Base-by-base conservation (phyloP, 2,113 vertebrate species). In the Holacanthus passer region DNA sequence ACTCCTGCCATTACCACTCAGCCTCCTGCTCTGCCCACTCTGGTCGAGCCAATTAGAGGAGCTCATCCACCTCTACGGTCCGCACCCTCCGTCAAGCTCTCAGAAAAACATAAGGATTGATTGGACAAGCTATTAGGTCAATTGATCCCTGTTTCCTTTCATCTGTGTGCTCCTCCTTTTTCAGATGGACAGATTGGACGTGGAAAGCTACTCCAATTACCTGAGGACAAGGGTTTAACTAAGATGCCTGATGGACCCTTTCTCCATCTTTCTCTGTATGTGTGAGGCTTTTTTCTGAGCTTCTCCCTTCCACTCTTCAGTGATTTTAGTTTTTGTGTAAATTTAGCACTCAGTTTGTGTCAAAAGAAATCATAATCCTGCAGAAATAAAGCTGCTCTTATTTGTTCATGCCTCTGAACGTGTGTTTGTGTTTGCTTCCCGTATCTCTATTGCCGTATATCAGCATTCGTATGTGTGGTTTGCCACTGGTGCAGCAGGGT, bases 61-160 rank as follows among this genome's bases (percentile, higher is more conserved):
- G 47, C 77, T 89, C 68, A 72, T 87, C 70, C 59, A 5, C 53
- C 62, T 72, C 82, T 77, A 77, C 1, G 5, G 27, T 45, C 70
- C 29, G 39, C 59, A 41, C 59, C 74, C 72, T 50, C 39, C 27
- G 75, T 86, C 90, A 82, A 81, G 82, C 80, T 84, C 86, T 91
- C 87, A 87, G 82, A 87, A 90, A 92, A 88, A 89, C 86, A 91
- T 88, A 91, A 79, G 83, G 89, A 92, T 87, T 92, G 92, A 92
- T 89, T 82, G 85, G 86, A 83, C 81, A 69, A 90, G 89, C 92
- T 88, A 91, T 91, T 91, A 91, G 89, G 88, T 89, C 84, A 91
- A 92, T 91, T 90, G 90, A 94, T 93, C 82, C 77, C 56, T 73
- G 84, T 67, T 93, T 86, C 81, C 81, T 92, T 91, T 90, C 89